A percentile compares a stretch with the other conserved stretches of the same genome.
Evolutionary conservation across 2,113 vertebrate species (phyloP).

Genomic region (Bothrops jararaca): DNA sequence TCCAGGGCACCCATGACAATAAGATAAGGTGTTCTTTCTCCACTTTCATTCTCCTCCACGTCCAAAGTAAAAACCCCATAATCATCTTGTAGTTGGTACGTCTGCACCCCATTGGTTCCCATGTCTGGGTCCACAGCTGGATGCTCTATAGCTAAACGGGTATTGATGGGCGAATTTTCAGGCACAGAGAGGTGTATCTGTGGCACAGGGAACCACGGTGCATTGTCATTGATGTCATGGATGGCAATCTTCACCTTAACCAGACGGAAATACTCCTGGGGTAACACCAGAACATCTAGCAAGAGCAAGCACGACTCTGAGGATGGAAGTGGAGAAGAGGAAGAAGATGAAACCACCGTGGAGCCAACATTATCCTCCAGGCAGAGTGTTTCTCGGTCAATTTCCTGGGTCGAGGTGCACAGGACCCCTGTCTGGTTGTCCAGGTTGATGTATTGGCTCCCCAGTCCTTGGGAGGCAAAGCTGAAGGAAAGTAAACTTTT

Average conservation of each 20-base stretch:
- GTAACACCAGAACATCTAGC: conserved; percentile 90
- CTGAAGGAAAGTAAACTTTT: conserved; percentile 85
- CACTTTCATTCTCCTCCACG: conserved; percentile 92
- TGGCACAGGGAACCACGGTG: conserved; percentile 82
- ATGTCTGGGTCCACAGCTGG: conserved; percentile 88
- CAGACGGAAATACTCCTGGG: conserved; percentile 92
- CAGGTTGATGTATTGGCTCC: conserved; percentile 84
- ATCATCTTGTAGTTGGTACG: conserved; percentile 89
- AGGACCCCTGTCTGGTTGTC: conserved; percentile 87
- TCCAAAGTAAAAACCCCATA: conserved; percentile 91
- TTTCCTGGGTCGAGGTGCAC: conserved; percentile 82
- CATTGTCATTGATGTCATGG: conserved; percentile 91
- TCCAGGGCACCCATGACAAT: conserved; percentile 88
- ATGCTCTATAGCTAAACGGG: conserved; percentile 88
- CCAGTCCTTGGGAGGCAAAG: conserved; percentile 80
- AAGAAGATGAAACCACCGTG: conserved; percentile 35
- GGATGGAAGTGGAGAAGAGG: conserved; percentile 50
- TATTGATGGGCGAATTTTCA: conserved; percentile 87
- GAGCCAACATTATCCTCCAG: conserved; percentile 57
- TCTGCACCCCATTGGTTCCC: conserved; percentile 85
- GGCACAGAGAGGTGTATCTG: conserved; percentile 84
- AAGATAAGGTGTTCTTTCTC: conserved; percentile 90
- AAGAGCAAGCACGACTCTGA: conserved; percentile 79
- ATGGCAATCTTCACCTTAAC: conserved; percentile 92
- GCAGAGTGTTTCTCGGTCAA: conserved; percentile 90